Evolutionary conservation across 2,888 invertebrate species (phyloP), one percentile per base, ranked within the genome.

Genomic region (Nematopogon swammerdamellus): DNA sequence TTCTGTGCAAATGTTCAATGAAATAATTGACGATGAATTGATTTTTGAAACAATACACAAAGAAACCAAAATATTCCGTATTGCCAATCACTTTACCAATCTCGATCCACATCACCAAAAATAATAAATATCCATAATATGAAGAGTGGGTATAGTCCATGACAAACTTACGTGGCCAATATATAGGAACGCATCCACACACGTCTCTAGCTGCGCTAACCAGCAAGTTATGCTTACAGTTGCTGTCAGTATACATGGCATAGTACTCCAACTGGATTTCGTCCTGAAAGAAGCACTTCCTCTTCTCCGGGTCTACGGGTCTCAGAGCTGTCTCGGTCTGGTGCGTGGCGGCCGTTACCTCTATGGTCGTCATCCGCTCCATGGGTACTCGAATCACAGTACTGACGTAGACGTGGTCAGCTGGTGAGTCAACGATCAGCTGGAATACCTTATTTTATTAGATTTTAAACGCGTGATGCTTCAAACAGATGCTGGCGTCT

Each of bases 141-240:
- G n/a, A n/a, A n/a, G n/a, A n/a, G n/a, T n/a, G n/a, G n/a, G n/a
- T n/a, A n/a, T n/a, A n/a, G n/a, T n/a, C n/a, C n/a, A n/a, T n/a
- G n/a, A n/a, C 5, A 25, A 25, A 64, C 73, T 65, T 60, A 80
- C 80, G 62, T 16, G 77, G 79, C 75, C 76, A 77, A 53, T 74
- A 70, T 56, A 60, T 79, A 20, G 68, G 62, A 5, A 72, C 69
- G 55, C 83, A 83, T 19, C 71, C 59, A 56, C 83, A 84, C 50
- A 62, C 59, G 18, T 63, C 61, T 53, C 68, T 67, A 0, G 81
- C 73, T 53, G 77, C 74, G 45, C 65, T 67, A 1, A 82, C 70
- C 57, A 81, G 63, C 50, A 81, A 65, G 52, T 83, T 81, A 50
- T 77, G 67, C 53, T 81, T 75, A 54, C 83, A 83, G 52, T 83